These are phyloP conservation scores for Drosophila nr. perissopoda DNA, from an alignment of 2,888 invertebrate genomes.

Conservation along the genomic window DNA sequence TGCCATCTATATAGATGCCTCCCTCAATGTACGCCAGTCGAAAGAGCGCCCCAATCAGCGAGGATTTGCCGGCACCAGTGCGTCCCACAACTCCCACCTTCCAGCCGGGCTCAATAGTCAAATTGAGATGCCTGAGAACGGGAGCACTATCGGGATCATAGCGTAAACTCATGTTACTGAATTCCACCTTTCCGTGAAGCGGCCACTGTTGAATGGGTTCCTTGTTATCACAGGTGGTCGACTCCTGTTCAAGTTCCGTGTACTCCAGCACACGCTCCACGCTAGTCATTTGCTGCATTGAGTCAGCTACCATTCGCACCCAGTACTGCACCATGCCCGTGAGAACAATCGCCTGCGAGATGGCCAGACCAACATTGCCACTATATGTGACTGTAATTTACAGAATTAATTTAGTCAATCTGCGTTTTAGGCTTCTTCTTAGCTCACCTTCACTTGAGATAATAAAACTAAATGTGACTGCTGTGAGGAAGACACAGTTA, in stretches of 20 bases:
- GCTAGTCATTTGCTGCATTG: conserved; percentile 89
- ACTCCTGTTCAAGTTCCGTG: conserved; percentile 88
- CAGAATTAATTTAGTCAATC: neutral
- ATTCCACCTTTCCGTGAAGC: conserved; percentile 86
- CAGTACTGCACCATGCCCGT: conserved; percentile 90
- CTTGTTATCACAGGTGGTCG: conserved; percentile 71
- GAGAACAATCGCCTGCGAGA: conserved; percentile 88
- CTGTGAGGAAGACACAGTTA: conserved; percentile 88
- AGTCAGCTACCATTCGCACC: conserved; percentile 89
- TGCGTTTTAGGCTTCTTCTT: neutral
- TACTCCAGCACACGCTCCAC: conserved; percentile 91
- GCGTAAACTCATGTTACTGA: conserved; percentile 86
- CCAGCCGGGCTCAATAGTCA: conserved; percentile 88
- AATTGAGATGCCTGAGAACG: conserved; percentile 90
- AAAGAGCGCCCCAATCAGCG: conserved; percentile 91
- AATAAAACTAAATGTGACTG: conserved; percentile 88
- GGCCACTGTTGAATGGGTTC: conserved; percentile 89
- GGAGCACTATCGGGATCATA: conserved; percentile 87
- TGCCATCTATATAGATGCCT: conserved; percentile 89
- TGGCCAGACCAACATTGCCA: conserved; percentile 90
- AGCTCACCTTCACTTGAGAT: conserved; percentile 86
- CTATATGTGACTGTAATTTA: conserved; percentile 85
- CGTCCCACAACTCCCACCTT: conserved; percentile 93
- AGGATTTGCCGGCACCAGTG: conserved; percentile 93
- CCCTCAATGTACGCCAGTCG: conserved; percentile 90